These are phyloP conservation scores for Mesaphorura yosii DNA, from an alignment of 1,140 invertebrate genomes.

Conservation along the genomic window DNA sequence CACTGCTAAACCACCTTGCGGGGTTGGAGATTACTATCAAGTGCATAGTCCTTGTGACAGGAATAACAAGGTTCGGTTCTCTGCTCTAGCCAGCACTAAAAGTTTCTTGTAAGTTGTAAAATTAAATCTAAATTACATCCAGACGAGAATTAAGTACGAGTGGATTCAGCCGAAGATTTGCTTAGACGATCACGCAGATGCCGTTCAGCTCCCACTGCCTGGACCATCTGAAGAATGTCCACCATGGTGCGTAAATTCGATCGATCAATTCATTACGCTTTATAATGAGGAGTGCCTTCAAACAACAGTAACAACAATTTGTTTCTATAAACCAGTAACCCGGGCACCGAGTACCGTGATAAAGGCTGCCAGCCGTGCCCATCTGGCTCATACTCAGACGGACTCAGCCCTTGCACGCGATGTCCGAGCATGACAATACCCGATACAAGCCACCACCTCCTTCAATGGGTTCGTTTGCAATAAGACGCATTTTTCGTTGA, in stretches of 20 bases:
- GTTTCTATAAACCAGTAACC: conserved; percentile 38
- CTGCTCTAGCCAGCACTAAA: background rate
- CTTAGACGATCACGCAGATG: conserved; percentile 35
- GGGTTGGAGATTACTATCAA: conserved; percentile 45
- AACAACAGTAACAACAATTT: background rate
- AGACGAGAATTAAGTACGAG: conserved; percentile 41
- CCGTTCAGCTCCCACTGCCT: conserved; percentile 37
- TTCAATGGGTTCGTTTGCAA: no score
- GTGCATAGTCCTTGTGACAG: conserved; percentile 41
- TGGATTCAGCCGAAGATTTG: conserved; percentile 49
- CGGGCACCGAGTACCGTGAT: conserved; percentile 42
- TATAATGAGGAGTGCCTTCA: no score
- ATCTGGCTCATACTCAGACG: conserved; percentile 31
- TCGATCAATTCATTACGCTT: no score
- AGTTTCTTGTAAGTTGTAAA: background rate
- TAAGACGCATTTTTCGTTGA: conserved; percentile 29
- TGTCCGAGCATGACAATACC: conserved; percentile 46
- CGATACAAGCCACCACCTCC: conserved; percentile 40
- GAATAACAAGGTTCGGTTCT: conserved; percentile 35
- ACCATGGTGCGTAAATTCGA: background rate
- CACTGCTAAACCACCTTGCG: conserved; percentile 42
- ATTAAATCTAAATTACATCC: conserved; percentile 7
- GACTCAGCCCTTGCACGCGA: conserved; percentile 37
- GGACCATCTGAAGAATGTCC: conserved; percentile 38
- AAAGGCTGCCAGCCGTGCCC: conserved; percentile 39